Base-by-base conservation (phyloP, 2,797 vertebrate genomes). In the Poecilia velifera region DNA sequence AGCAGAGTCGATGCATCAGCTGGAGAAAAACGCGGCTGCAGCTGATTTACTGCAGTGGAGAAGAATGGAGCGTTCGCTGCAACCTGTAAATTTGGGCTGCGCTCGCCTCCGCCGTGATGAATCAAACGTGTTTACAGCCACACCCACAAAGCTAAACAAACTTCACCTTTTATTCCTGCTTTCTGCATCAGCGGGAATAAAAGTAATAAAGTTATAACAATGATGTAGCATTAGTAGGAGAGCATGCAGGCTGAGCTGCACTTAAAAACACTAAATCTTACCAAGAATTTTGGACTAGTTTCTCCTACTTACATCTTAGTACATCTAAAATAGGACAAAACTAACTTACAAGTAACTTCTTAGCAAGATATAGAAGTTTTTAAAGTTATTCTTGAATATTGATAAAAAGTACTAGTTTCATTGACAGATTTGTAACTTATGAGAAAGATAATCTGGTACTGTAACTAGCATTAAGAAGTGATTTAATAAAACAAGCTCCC, bases 201-300 rank as follows among this genome's bases (percentile, higher is more conserved):
- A 73, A 75, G 74, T 43, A 36, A 22, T 2, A 7, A 73, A 1
- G 75, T n/a, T 72, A 7, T 75, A 18, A 76, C 82, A 76, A 28
- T 12, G 4, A 28, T 72, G 57, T 81, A 86, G 87, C 87, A 88
- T 92, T 86, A 86, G 66, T 78, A 80, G 84, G 22, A 9, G 51
- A 75, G 76, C 79, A 0, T 16, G 80, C 28, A 14, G 28, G 13
- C 57, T 0, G 78, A 75, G 80, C 85, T 78, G 78, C 71, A 12
- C 49, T 51, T 22, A 51, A 51, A 51, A 51, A 8, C 20, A 51
- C 49, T 22, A 3, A 51, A 51, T 51, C 20, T 8, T 22, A 51
- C 49, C 49, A 51, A 22, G 20, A 8, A 22, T 0, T 51, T 51
- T 51, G 20, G 20, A 22, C 2, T 51, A 51, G 20, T 53, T 53